Conservation (phyloP, 2,797 vertebrate genomes). For the Galagoides demidoff region DNA sequence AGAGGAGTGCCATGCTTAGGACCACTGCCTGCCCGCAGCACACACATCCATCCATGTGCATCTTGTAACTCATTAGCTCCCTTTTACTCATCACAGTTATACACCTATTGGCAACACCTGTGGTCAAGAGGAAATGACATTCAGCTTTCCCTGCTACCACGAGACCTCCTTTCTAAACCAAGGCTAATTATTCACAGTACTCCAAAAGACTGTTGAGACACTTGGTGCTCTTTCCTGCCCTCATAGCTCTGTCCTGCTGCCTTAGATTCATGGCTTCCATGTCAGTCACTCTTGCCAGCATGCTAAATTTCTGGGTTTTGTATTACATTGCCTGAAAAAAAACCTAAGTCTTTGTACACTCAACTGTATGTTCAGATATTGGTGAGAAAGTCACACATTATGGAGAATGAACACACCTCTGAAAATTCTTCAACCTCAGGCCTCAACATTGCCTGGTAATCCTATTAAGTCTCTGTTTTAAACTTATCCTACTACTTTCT, state of each 20-base stretch:
- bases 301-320: background rate
- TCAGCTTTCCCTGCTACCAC: background rate
- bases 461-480: background rate
- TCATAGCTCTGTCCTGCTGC: background rate
- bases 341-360: background rate
- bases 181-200: background rate
- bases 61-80: background rate
- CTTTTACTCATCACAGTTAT: background rate
- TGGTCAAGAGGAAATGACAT: background rate
- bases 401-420: background rate
- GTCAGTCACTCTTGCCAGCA: background rate
- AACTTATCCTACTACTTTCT: background rate
- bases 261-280: background rate
- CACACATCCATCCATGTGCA: too few relatives aligned
- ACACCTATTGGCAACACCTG: background rate
- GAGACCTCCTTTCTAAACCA: background rate
- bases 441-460: background rate
- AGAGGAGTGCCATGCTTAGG: background rate
- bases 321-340: background rate
- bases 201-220: background rate
- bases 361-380: background rate
- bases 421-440: background rate
- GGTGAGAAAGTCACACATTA: background rate
- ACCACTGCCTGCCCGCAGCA: background rate
- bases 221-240: background rate